Evolutionary conservation across 1,140 invertebrate species (phyloP), one percentile per base, ranked within the genome.

Genomic region (Reticulitermes speratus): DNA sequence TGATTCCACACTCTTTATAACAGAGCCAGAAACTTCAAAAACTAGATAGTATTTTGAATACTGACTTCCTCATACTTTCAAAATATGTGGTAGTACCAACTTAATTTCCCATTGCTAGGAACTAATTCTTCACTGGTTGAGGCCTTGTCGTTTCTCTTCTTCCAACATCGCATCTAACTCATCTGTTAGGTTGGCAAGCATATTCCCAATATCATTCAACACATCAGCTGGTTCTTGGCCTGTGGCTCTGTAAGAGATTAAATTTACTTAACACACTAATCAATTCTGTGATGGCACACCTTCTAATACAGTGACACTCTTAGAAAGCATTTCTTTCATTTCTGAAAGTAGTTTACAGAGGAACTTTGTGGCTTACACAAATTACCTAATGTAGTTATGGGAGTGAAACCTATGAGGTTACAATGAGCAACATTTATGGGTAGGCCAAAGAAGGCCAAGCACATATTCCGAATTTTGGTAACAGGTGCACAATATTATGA

Each of bases 121-220:
- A 52, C 45, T 48, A 23, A 52, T 52, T 48, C 48, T 81, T 87
- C 85, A 87, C 81, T 87, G 87, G 75, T 44, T 94, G 87, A 96
- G 92, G 82, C 95, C 95, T 91, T 96, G 95, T 84, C 96, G 93
- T 91, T 97, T 97, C 89, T 97, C 97, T 91, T 97, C 96, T 92
- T 98, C 97, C 88, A 98, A 92, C 97, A 98, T 98, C 87, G 97
- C 97, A 91, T 98, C 97, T 84, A 98, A 91, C 91, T 98, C 97
- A 89, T 98, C 97, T 1, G 97, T 98, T 23, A 98, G 92, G 92
- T 98, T 98, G 85, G 97, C 97, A 86, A 98, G 91, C 97, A 98
- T 99, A 90, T 97, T 97, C 21, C 97, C 98, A 88, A 99, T 99
- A 90, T 99, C 98, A 90, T 97, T 98, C 25, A 99, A 93, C 21